Evolutionary conservation across 2,797 vertebrate genomes (phyloP).

Genomic region (Discoglossus pictus): DNA sequence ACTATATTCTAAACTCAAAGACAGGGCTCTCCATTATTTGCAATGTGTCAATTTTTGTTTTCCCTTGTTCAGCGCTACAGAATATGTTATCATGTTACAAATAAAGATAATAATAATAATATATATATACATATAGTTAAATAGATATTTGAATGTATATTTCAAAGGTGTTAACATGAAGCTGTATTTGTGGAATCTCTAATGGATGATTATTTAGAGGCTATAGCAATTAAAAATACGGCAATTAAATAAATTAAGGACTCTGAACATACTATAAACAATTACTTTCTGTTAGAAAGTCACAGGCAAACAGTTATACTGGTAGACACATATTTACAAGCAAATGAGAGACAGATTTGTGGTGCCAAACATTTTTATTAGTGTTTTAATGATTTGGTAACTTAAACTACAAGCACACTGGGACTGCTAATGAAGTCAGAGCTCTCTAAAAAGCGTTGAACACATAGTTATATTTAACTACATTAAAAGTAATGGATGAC

Average conservation of each 20-base stretch:
- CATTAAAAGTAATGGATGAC: too few species aligned
- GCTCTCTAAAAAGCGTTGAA: constrained; percentile 20
- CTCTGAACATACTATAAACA: constrained; percentile 24
- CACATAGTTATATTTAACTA: constrained; percentile 4
- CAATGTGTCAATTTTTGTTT: too few species aligned
- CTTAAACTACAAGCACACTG: constrained; percentile 12
- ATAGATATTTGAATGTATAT: too few species aligned
- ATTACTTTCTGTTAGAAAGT: constrained; percentile 20
- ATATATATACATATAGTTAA: too few species aligned
- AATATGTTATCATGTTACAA: too few species aligned
- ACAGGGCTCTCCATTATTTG: too few species aligned
- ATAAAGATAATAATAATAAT: too few species aligned
- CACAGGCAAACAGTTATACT: constrained; percentile 27
- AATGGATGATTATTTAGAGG: not conserved
- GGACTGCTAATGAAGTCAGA: constrained; percentile 19
- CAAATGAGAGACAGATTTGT: constrained; percentile 15
- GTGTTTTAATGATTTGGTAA: constrained; percentile 37
- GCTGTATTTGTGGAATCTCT: too few species aligned
- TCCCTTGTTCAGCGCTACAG: too few species aligned
- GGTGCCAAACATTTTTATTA: constrained; percentile 36
- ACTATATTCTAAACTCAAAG: too few species aligned
- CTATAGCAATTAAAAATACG: constrained; percentile 11
- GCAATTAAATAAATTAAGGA: constrained; percentile 13
- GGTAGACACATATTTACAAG: constrained; percentile 23
- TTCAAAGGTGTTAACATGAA: too few species aligned